Evolutionary conservation across 2,888 invertebrate genomes (phyloP).

Genomic region (Sericinus montela): DNA sequence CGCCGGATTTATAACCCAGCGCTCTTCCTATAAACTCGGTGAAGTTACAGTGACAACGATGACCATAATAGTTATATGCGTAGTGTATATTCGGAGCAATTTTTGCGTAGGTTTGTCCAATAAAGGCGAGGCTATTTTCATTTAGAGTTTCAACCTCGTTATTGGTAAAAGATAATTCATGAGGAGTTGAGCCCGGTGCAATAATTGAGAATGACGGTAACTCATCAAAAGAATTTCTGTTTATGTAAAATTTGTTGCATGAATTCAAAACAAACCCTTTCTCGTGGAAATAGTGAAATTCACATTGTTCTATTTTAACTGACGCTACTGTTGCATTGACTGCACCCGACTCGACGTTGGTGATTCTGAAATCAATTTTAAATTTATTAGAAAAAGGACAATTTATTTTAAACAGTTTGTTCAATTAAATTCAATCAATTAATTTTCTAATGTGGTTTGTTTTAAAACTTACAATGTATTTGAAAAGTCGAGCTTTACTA

Average conservation of each 20-base stretch:
- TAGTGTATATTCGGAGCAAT: conserved; percentile 67
- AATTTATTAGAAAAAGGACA: not conserved
- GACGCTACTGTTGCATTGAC: conserved; percentile 82
- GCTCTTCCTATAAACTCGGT: conserved; percentile 76
- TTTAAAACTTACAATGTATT: conserved; percentile 75
- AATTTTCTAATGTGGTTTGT: too few species aligned
- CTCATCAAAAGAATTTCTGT: conserved; percentile 82
- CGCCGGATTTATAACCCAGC: conserved; percentile 54
- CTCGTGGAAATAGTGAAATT: conserved; percentile 78
- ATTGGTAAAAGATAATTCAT: conserved; percentile 74
- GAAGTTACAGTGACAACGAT: conserved; percentile 82
- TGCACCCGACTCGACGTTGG: conserved; percentile 80
- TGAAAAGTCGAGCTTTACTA: conserved; percentile 82
- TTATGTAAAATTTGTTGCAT: conserved; percentile 82
- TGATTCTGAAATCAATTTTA: conserved; percentile 73
- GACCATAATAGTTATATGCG: conserved; percentile 81
- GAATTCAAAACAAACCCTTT: conserved; percentile 82
- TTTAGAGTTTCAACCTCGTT: conserved; percentile 65
- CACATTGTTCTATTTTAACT: conserved; percentile 79
- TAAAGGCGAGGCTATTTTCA: conserved; percentile 78
- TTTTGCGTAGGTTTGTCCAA: conserved; percentile 71
- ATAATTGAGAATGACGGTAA: conserved; percentile 77
- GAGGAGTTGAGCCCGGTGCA: conserved; percentile 69
- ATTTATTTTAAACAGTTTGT: too few species aligned
- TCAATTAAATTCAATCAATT: too few species aligned